Evolutionary conservation across 2,797 vertebrate genomes (phyloP).

Genomic region (Amblyopsis hoosieri): DNA sequence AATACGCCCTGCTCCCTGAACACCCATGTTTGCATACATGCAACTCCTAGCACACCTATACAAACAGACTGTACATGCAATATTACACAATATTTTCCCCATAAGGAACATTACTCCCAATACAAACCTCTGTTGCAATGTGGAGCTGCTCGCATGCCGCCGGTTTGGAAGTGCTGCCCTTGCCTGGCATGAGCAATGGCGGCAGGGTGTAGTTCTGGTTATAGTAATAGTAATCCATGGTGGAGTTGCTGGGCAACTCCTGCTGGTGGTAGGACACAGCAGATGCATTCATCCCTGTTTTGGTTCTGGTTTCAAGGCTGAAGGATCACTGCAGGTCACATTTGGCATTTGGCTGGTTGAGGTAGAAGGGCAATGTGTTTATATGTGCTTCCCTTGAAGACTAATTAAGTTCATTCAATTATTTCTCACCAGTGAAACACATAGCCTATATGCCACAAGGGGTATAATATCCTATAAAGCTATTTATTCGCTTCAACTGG

Average conservation of each 20-base stretch:
- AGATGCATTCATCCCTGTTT: conserved; percentile 65
- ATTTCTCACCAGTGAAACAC: too few species aligned
- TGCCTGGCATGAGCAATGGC: conserved; percentile 35
- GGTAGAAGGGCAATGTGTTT: not conserved
- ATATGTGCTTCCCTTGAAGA: too few species aligned
- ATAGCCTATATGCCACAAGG: too few species aligned
- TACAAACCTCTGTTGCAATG: conserved; percentile 86
- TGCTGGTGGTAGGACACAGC: conserved; percentile 32
- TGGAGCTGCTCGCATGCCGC: conserved; percentile 88
- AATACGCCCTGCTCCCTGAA: not conserved
- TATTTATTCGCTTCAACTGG: too few species aligned
- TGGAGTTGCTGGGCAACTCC: conserved; percentile 55
- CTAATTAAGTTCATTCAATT: too few species aligned
- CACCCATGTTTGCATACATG: not conserved
- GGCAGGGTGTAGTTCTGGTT: conserved; percentile 58
- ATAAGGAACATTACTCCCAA: not conserved
- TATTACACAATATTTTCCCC: not conserved
- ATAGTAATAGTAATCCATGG: conserved; percentile 41
- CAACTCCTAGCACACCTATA: not conserved
- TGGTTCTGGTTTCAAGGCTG: not conserved
- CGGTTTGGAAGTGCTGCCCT: conserved; percentile 50
- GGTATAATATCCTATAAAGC: too few species aligned
- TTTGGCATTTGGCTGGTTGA: conserved; percentile 14
- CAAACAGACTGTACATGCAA: not conserved
- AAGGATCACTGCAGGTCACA: conserved; percentile 32